phyloP scores from a whole-genome alignment of 2,113 vertebrate genomes.

The Engystomops pustulosus region DNA sequence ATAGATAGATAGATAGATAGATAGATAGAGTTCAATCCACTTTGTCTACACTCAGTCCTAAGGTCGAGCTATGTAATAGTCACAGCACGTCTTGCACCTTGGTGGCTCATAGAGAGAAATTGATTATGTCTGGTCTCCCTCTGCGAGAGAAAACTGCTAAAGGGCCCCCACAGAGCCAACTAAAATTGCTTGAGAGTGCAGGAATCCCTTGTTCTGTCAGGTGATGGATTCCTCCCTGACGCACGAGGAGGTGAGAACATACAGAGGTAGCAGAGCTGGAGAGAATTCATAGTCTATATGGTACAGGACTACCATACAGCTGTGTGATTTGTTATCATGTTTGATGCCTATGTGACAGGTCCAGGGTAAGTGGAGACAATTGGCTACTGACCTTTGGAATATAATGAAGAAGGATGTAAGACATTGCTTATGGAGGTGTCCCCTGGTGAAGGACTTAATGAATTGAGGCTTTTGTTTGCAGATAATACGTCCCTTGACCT shows the following conservation, averaged over 20 bases:
- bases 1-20: background rate
- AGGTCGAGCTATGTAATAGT: conserved; percentile 15
- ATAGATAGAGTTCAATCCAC: background rate
- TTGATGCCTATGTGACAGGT: background rate
- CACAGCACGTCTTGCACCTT: conserved; percentile 26
- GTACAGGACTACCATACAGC: background rate
- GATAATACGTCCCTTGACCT: background rate
- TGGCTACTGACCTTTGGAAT: background rate
- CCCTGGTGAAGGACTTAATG: background rate
- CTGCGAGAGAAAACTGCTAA: conserved; percentile 52
- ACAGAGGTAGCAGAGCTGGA: background rate
- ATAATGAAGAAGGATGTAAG: background rate
- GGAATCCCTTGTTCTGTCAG: conserved; percentile 7
- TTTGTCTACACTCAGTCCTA: background rate
- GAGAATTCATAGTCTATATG: background rate
- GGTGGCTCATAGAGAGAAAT: conserved; percentile 47
- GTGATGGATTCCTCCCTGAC: background rate
- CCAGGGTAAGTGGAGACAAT: background rate
- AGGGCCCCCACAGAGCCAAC: conserved; percentile 49
- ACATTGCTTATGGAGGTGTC: background rate
- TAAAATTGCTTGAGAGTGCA: conserved; percentile 31
- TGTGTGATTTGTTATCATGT: background rate
- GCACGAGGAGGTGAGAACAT: background rate
- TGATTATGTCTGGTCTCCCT: conserved; percentile 51
- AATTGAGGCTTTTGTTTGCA: background rate